These are phyloP conservation scores for Nomada ruficornis DNA, from an alignment of 2,888 invertebrate species.

Conservation along the genomic window DNA sequence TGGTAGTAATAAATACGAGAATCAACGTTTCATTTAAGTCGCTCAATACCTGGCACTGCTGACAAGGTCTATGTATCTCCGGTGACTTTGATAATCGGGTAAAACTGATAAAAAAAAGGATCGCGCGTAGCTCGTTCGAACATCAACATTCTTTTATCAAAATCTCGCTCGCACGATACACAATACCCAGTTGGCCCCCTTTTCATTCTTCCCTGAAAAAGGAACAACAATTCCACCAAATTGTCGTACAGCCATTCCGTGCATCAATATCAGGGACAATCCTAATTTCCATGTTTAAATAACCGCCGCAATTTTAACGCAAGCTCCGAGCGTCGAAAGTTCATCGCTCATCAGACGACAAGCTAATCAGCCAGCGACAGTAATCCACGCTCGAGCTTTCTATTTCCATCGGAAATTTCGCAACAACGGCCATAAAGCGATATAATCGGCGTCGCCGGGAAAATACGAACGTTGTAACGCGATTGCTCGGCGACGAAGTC, in stretches of 20 bases:
- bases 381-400: neutral
- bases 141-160: neutral
- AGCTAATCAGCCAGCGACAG: constrained; percentile 3
- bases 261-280: too few relatives aligned
- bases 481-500: constrained; percentile 51
- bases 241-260: too few relatives aligned
- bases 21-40: constrained; percentile 27
- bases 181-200: neutral
- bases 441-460: neutral
- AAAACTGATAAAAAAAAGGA: constrained; percentile 34
- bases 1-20: neutral
- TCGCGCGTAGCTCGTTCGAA: constrained; percentile 26
- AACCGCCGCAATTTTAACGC: neutral
- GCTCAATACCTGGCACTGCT: constrained; percentile 25
- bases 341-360: neutral
- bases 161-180: neutral
- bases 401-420: constrained; percentile 16
- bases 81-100: constrained; percentile 17
- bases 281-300: neutral
- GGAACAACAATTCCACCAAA: neutral
- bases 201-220: too few relatives aligned
- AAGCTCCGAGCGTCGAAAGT: neutral
- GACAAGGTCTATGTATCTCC: constrained; percentile 17
- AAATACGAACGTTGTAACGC: constrained; percentile 49
- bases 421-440: neutral